Conservation (phyloP, 1,140 invertebrate species). For the Nomia melanderi region DNA sequence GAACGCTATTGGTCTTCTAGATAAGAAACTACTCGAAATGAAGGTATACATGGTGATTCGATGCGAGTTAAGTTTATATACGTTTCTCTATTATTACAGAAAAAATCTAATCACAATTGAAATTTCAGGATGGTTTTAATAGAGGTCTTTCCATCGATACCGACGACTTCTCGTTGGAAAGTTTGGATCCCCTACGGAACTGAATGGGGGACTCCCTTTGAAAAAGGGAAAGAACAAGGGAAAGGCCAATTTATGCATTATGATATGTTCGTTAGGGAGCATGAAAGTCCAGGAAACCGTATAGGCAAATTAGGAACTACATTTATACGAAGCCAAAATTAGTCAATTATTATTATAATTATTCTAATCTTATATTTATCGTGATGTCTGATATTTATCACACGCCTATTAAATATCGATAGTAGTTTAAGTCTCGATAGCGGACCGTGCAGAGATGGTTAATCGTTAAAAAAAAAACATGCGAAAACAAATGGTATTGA, state of each 20-base stretch:
- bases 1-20: conserved; percentile 88
- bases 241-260: conserved; percentile 52
- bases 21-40: conserved; percentile 91
- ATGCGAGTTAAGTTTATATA: no score
- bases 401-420: conserved; percentile 48
- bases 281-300: conserved; percentile 49
- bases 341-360: conserved; percentile 72
- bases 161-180: conserved; percentile 93
- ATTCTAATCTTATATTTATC: conserved; percentile 65
- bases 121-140: conserved; percentile 90
- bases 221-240: conserved; percentile 30
- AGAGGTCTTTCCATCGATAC: conserved; percentile 89
- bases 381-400: conserved; percentile 69
- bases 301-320: conserved; percentile 63
- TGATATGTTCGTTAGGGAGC: conserved; percentile 32
- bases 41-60: conserved; percentile 83
- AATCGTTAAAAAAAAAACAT: not conserved
- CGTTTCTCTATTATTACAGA: no score
- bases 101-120: conserved; percentile 38
- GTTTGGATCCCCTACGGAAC: conserved; percentile 88
- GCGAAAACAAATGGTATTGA: conserved; percentile 34
- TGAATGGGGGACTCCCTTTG: conserved; percentile 59
- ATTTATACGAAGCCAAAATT: conserved; percentile 73
- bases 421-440: conserved; percentile 26
- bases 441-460: conserved; percentile 2